Conservation (phyloP, 1,140 invertebrate species). For the Zaprionus ornatus region DNA sequence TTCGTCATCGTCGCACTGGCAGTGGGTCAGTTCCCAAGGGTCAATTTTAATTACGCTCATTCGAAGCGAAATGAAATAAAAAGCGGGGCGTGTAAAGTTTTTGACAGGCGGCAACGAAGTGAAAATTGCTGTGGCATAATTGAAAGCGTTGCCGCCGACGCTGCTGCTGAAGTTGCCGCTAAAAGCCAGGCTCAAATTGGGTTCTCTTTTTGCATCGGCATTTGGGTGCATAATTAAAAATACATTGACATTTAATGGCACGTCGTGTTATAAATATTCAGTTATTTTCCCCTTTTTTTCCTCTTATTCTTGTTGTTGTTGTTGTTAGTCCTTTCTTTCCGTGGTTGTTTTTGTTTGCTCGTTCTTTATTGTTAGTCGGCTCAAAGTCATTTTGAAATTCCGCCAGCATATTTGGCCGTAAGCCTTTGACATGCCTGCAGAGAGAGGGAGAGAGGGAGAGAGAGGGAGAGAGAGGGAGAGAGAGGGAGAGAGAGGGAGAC, state of each 20-base stretch:
- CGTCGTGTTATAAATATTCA: slow-evolving; percentile 77
- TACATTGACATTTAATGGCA: slow-evolving; percentile 77
- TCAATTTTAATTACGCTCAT: slow-evolving; percentile 82
- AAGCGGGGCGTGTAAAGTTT: slow-evolving; percentile 72
- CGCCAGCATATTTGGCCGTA: slow-evolving; percentile 58
- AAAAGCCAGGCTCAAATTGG: slow-evolving; percentile 39
- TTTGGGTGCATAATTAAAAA: slow-evolving; percentile 73
- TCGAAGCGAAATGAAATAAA: slow-evolving; percentile 51
- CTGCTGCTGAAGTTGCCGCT: slow-evolving; percentile 5
- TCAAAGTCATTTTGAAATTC: slow-evolving; percentile 66
- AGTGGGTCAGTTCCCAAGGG: slow-evolving; percentile 62
- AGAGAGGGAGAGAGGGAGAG: neutral
- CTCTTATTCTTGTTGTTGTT: neutral
- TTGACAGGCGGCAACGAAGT: slow-evolving; percentile 76
- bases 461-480: slow-evolving; percentile 4
- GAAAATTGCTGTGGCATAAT: slow-evolving; percentile 76
- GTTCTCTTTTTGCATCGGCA: slow-evolving; percentile 29
- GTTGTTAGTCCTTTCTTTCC: slow-evolving; percentile 16
- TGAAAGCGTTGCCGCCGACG: slow-evolving; percentile 48
- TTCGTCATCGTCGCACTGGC: neutral
- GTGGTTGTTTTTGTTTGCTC: slow-evolving; percentile 28
- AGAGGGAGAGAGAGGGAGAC: slow-evolving; percentile 10
- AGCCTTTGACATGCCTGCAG: slow-evolving; percentile 57
- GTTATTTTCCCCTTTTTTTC: slow-evolving; percentile 39
- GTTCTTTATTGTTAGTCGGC: slow-evolving; percentile 30